Evolutionary conservation across 2,797 vertebrate genomes (phyloP).

Genomic region (Halcyon chelicuti): DNA sequence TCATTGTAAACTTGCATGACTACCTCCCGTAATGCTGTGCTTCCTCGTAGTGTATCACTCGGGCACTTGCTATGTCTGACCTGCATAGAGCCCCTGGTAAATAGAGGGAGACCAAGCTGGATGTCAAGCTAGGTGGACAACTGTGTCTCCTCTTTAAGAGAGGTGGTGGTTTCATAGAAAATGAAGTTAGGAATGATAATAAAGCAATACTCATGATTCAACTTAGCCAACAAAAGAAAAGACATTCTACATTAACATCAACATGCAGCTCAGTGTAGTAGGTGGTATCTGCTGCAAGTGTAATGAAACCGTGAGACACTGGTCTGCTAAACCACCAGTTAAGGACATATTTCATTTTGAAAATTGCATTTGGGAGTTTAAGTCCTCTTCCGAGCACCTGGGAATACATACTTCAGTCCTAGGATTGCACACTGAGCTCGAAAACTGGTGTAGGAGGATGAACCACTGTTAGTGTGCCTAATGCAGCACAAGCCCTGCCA

Average conservation of each 20-base stretch:
- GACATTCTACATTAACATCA: background rate
- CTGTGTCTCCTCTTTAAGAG: background rate
- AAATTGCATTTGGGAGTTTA: background rate
- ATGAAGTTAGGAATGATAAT: background rate
- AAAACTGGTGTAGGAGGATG: background rate
- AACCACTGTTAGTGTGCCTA: background rate
- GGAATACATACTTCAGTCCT: rapidly evolving
- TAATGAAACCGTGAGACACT: background rate
- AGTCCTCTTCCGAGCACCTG: background rate
- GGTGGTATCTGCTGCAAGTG: background rate
- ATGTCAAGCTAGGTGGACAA: background rate
- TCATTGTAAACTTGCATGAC: background rate
- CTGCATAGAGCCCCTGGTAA: background rate
- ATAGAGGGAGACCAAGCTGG: background rate
- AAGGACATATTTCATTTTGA: background rate
- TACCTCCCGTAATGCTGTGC: background rate
- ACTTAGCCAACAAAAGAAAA: background rate
- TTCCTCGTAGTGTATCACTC: background rate
- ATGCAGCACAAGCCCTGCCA: background rate
- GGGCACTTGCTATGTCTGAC: background rate
- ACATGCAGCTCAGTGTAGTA: background rate
- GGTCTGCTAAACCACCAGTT: background rate
- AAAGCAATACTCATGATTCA: background rate
- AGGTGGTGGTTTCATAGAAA: background rate
- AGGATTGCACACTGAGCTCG: background rate